Percentiles rank a stretch among this genome's conserved stretches.
Evolutionary conservation across 2,113 vertebrate species (phyloP).

Genomic region (Myrmecophaga tridactyla): DNA sequence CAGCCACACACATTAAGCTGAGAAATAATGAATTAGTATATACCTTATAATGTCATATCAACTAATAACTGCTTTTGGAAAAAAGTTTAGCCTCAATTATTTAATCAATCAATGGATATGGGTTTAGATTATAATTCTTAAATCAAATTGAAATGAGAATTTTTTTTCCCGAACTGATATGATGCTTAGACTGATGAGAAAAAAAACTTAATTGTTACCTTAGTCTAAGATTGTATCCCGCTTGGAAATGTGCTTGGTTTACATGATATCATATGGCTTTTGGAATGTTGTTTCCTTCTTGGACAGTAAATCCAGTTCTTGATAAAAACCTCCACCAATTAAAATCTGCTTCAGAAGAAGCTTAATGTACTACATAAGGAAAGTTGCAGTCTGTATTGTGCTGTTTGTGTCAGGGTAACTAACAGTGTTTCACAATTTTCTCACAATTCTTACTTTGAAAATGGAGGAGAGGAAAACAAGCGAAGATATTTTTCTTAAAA

Average conservation of each 20-base stretch:
- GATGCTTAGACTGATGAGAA: conserved; percentile 7
- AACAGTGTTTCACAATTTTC: neutral
- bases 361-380: neutral
- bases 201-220: conserved; percentile 56
- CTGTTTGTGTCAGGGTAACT: neutral
- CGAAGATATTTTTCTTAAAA: neutral
- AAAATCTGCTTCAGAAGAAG: conserved; percentile 24
- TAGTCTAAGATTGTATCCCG: conserved; percentile 26
- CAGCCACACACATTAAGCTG: neutral
- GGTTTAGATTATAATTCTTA: neutral
- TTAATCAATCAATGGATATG: neutral
- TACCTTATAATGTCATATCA: neutral
- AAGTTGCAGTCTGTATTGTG: neutral
- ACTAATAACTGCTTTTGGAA: conserved; percentile 15
- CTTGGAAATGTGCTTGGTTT: conserved; percentile 71
- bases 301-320: neutral
- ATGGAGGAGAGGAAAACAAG: neutral
- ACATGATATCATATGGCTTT: conserved; percentile 35
- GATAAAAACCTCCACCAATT: neutral
- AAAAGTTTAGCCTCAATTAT: conserved; percentile 10
- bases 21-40: neutral
- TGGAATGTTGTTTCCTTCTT: conserved; percentile 50
- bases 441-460: conserved; percentile 38
- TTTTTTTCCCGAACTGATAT: neutral
- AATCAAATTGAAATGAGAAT: conserved; percentile 24